Evolutionary conservation across 2,888 invertebrate genomes (phyloP), one percentile per base, ranked within the genome.

Genomic region (Cheilosia vernalis): DNA sequence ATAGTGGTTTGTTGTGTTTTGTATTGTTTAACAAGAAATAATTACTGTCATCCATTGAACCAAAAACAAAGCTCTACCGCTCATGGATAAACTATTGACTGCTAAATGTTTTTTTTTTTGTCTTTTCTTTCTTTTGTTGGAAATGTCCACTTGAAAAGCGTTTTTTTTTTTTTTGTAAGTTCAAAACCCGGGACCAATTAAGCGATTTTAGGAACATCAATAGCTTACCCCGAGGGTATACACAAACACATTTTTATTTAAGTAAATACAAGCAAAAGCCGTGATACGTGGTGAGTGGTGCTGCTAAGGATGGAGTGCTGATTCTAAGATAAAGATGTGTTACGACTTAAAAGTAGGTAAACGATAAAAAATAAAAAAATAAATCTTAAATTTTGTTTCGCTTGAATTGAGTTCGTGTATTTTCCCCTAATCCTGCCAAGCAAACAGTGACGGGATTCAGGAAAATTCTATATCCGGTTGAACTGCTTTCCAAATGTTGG

Each of bases 81-180:
- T 94, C 94, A 94, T 94, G 94, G 94, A 94, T 94, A 94, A 94
- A 94, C 94, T 94, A 94, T 94, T 94, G 94, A 94, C 92, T 88
- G 83, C 88, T 78, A 81, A 87, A 82, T 88, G 77, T 66, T 67
- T 51, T 63, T 55, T 74, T 56, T n/a, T n/a, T n/a, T n/a, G n/a
- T n/a, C n/a, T n/a, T n/a, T n/a, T 21, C 51, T 73, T 64, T 56
- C 9, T 33, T 10, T 37, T 30, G 30, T 51, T 56, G 79, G 44
- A 79, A 74, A 53, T 66, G 21, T 61, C 47, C 58, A 72, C 44
- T 44, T 73, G 13, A 24, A 30, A 40, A 21, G 53, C 56, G 49
- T 79, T 72, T 56, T 42, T 30, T 55, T 67, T 33, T 55, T 67
- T 33, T 37, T 37, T 10, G 10, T 33, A 33, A 33, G 33, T 56